These are phyloP conservation scores for Pelecanoides urinatrix DNA, from an alignment of 2,113 vertebrate species.

Conservation along the genomic window DNA sequence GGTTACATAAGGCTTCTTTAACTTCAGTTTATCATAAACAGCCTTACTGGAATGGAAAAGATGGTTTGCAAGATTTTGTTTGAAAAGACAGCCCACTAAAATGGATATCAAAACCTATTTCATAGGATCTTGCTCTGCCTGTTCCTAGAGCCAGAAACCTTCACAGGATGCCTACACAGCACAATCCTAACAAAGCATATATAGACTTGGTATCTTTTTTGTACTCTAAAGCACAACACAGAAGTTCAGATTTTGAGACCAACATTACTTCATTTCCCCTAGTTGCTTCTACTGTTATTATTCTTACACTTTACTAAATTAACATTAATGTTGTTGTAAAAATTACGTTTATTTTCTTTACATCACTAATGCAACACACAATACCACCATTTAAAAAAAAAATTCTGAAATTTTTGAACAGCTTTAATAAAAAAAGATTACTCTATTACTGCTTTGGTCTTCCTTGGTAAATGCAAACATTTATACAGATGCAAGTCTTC, in stretches of 20 bases:
- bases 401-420: background rate
- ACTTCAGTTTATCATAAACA: background rate
- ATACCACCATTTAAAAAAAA: accelerated
- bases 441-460: background rate
- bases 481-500: background rate
- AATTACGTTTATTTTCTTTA: background rate
- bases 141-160: background rate
- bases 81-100: background rate
- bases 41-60: background rate
- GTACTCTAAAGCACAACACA: background rate
- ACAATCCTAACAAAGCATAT: background rate
- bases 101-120: background rate
- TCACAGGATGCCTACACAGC: background rate
- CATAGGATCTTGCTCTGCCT: background rate
- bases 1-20: background rate
- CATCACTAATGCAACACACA: background rate
- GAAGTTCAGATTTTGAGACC: background rate
- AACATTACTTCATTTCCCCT: background rate
- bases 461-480: background rate
- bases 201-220: background rate
- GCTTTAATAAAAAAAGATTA: background rate
- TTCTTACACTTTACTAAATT: background rate
- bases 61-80: background rate
- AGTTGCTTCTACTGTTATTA: background rate
- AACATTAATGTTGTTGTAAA: background rate